Percentiles rank a stretch among this genome's conserved stretches.
Evolutionary conservation across 2,888 invertebrate species (phyloP).

Genomic region (Lysandra coridon): DNA sequence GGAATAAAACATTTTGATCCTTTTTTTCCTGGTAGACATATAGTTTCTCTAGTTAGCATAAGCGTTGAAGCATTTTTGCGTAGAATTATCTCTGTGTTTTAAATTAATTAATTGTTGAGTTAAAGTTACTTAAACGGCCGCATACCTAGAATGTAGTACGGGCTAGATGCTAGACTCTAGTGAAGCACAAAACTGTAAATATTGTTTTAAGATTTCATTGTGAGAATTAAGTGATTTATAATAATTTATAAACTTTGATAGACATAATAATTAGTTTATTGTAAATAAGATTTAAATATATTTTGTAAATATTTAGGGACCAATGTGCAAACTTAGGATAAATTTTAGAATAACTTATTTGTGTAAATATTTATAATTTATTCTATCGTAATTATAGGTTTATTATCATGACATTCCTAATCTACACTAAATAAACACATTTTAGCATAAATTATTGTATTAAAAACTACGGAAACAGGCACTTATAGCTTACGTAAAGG

Average conservation of each 20-base stretch:
- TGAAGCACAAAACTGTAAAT: constrained; percentile 33
- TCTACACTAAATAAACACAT: neutral
- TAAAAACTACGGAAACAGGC: neutral
- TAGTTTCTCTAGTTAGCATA: neutral
- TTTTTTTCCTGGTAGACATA: no score
- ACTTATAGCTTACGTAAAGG: no score
- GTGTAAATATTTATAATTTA: constrained; percentile 2
- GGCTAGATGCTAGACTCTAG: neutral
- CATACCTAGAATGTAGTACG: neutral
- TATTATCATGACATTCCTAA: constrained; percentile 23
- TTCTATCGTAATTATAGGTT: neutral
- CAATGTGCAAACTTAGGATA: constrained; percentile 33
- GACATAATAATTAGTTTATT: neutral
- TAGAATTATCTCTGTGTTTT: neutral
- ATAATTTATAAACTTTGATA: neutral
- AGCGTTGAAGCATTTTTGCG: neutral
- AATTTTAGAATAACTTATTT: neutral
- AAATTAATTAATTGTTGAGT: neutral
- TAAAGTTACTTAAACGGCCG: neutral
- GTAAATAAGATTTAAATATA: constrained; percentile 31
- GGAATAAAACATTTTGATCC: no score
- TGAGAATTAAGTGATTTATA: neutral
- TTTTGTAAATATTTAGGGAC: constrained; percentile 28
- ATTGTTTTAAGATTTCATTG: constrained; percentile 22
- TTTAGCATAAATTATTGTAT: neutral